Evolutionary conservation across 2,797 vertebrate genomes (phyloP).

Genomic region (Tadarida brasiliensis): DNA sequence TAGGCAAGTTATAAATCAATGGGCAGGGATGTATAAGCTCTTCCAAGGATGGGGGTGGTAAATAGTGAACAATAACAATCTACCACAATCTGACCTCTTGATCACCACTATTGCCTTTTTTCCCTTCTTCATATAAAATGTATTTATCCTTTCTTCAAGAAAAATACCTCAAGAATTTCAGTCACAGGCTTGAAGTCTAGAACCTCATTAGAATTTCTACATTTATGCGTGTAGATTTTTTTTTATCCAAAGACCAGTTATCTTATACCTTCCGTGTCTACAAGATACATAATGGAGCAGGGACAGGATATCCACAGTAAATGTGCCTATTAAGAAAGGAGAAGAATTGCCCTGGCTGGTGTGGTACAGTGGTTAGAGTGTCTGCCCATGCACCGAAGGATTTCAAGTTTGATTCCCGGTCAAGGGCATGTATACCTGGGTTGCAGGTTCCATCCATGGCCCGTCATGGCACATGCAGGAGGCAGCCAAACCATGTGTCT

Average conservation of each 20-base stretch:
- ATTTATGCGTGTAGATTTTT: conserved; percentile 19
- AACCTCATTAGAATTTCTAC: conserved; percentile 6
- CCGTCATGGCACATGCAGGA: too few species aligned
- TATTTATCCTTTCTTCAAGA: background rate
- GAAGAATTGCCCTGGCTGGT: background rate
- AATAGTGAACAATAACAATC: background rate
- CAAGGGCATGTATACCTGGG: too few species aligned
- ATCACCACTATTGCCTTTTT: background rate
- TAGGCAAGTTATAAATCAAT: background rate
- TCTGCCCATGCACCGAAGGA: too few species aligned
- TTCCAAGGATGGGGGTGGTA: background rate
- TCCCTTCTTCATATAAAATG: background rate
- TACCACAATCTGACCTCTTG: background rate
- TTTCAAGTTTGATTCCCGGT: too few species aligned
- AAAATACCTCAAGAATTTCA: conserved; percentile 1
- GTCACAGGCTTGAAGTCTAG: background rate
- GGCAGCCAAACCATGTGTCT: too few species aligned
- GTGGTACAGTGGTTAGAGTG: too few species aligned
- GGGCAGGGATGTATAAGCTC: background rate
- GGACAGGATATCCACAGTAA: background rate
- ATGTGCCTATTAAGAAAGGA: background rate
- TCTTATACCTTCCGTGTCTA: background rate
- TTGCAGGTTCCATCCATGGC: too few species aligned
- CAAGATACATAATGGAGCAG: background rate
- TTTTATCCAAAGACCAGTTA: background rate